Evolutionary conservation across 2,888 invertebrate genomes (phyloP), one percentile per base, ranked within the genome.

Genomic region (Sesia apiformis): DNA sequence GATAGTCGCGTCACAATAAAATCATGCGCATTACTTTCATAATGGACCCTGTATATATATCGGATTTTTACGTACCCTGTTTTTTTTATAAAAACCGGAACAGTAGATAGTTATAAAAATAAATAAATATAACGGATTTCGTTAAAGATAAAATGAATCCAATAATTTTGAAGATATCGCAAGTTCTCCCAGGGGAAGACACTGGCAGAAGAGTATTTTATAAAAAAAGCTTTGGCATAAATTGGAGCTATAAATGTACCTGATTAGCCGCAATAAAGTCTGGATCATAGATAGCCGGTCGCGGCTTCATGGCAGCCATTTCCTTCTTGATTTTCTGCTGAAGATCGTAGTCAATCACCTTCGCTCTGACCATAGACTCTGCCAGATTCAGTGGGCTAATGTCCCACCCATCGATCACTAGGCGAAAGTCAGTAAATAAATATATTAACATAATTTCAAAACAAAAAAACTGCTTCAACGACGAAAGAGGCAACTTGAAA

Each of bases 251-350:
- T 40, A 51, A 54, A 53, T 72, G 60, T 68, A 94, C 94, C 91
- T 98, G 98, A 86, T 98, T 98, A 59, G 97, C 95, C n/a, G 98
- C 98, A 62, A 98, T 97, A 74, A 97, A 98, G 73, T 97, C 96
- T 0, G 95, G 93, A 73, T 94, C 93, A 74, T 97, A 98, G 55
- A 97, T 93, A 0, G 97, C 95, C 0, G 96, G 95, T 39, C 95
- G 90, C 0, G 98, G 98, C 69, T 93, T 93, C 87, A 95, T 89
- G 0, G 91, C 66, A 0, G 91, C 81, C 93, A 98, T 93, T 64
- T 94, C 90, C 8, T 92, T 90, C 64, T 91, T 91, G 6, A 98
- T 78, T 76, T 96, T 94, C 69, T 93, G 92, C 74, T 97, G 97
- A 0, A 98, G 88, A 53, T 93, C 92, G 60, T 93, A 92, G 69